These are phyloP conservation scores for Chiloscyllium plagiosum DNA, from an alignment of 2,113 vertebrate genomes.

Conservation along the genomic window DNA sequence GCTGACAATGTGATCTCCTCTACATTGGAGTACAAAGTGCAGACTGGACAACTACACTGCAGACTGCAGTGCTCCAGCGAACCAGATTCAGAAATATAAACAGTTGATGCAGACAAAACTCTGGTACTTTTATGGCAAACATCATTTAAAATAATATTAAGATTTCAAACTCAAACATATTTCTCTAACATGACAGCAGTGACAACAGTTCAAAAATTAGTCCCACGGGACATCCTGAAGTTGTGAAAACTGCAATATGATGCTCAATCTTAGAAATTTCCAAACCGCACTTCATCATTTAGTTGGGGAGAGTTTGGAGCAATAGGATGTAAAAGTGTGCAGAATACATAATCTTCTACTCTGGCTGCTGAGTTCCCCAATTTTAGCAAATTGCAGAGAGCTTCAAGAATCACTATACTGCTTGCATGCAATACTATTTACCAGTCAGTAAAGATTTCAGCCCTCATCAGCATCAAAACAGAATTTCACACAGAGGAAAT, in stretches of 20 bases:
- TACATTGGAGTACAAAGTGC: too few species aligned
- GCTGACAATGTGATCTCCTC: too few species aligned
- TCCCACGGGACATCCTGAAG: neutral
- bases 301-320: too few species aligned
- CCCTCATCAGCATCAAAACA: neutral
- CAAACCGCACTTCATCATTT: neutral
- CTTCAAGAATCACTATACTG: neutral
- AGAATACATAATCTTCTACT: neutral
- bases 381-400: neutral
- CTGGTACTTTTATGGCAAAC: too few species aligned
- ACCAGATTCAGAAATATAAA: too few species aligned
- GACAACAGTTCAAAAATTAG: neutral
- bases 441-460: neutral
- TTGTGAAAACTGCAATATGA: neutral
- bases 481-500: neutral
- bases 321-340: neutral
- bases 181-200: neutral
- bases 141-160: too few species aligned
- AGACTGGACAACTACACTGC: too few species aligned
- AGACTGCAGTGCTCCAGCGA: too few species aligned
- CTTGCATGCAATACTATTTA: neutral
- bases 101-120: too few species aligned
- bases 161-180: neutral
- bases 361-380: neutral
- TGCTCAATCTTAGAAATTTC: neutral